phyloP scores from a whole-genome alignment of 2,888 invertebrate genomes.

The Bimastos eiseni region DNA sequence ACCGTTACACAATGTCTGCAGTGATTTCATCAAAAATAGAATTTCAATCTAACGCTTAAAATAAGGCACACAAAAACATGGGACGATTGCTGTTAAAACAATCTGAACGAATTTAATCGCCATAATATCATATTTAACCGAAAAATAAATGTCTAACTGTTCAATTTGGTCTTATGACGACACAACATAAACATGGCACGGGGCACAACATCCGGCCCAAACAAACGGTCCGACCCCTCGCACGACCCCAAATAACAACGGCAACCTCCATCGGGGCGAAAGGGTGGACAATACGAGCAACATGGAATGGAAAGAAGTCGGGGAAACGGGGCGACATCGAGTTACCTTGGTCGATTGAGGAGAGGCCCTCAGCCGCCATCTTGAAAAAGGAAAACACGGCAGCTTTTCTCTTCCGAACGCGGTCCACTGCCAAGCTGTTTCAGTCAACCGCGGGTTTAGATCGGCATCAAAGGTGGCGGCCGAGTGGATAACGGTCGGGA shows the following conservation, averaged over 20 bases:
- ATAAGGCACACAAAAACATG: neutral
- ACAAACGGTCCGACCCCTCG: neutral
- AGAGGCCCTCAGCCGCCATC: constrained; percentile 39
- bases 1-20: no score
- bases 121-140: neutral
- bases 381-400: constrained; percentile 33
- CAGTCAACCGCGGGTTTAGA: neutral
- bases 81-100: neutral
- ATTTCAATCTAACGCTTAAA: neutral
- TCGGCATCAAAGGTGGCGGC: neutral
- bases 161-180: neutral
- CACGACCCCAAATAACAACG: neutral
- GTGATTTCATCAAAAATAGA: neutral
- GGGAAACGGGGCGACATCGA: neutral
- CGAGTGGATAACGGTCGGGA: neutral
- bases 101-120: neutral
- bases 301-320: neutral
- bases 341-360: constrained; percentile 29
- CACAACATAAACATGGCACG: neutral
- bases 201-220: neutral
- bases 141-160: neutral
- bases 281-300: neutral
- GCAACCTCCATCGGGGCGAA: neutral
- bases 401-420: constrained; percentile 16
- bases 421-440: constrained; percentile 2